Conservation (phyloP, 1,140 invertebrate species). For the Drosophila miranda region DNA sequence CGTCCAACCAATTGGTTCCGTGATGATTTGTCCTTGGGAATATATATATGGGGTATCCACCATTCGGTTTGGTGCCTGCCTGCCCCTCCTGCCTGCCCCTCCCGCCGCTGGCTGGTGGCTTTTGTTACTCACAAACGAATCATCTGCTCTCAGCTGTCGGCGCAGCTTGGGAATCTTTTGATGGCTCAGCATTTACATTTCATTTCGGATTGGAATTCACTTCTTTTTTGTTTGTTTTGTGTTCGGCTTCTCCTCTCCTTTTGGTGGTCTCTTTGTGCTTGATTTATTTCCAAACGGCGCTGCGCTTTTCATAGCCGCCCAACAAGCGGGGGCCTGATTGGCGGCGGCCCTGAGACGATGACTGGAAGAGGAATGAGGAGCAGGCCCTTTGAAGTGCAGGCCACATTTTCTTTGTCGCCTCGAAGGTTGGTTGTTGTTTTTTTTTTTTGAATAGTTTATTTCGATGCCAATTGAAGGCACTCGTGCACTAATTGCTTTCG, state of each 20-base stretch:
- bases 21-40: no score
- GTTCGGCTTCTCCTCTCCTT: not conserved
- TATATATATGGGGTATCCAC: slow-evolving; percentile 7
- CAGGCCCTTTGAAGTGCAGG: slow-evolving; percentile 27
- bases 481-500: slow-evolving; percentile 26
- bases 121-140: slow-evolving; percentile 15
- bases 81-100: not conserved
- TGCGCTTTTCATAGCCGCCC: slow-evolving; percentile 58
- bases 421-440: slow-evolving; percentile 5
- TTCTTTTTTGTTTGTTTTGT: slow-evolving; percentile 40
- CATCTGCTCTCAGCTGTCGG: slow-evolving; percentile 32
- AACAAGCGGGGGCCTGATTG: slow-evolving; percentile 64
- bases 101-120: not conserved
- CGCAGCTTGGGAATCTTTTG: slow-evolving; percentile 41
- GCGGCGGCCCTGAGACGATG: slow-evolving; percentile 44
- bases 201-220: slow-evolving; percentile 56
- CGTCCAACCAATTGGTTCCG: no score
- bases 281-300: slow-evolving; percentile 72
- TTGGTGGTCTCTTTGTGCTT: slow-evolving; percentile 31
- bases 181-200: slow-evolving; percentile 77
- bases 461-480: slow-evolving; percentile 25
- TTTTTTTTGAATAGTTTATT: slow-evolving; percentile 22
- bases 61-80: slow-evolving; percentile 1
- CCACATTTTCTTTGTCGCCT: slow-evolving; percentile 18
- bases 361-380: not conserved